Percentiles rank a stretch among this genome's conserved stretches.
These are phyloP conservation scores for Rhyacophila brunnea DNA, from an alignment of 1,140 invertebrate genomes.

Conservation along the genomic window DNA sequence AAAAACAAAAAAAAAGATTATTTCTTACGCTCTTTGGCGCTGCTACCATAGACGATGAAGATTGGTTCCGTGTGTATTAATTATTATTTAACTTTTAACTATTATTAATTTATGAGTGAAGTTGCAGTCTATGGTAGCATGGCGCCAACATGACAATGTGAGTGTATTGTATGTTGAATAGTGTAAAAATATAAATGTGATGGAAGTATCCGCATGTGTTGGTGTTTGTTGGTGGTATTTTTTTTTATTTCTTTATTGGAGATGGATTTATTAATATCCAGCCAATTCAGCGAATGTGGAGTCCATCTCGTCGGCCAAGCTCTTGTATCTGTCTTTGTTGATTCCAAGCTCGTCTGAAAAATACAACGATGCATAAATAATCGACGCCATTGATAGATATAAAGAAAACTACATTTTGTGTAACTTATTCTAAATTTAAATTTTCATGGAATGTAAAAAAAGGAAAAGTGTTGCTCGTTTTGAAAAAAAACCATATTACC, in stretches of 20 bases:
- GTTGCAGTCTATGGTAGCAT: neutral
- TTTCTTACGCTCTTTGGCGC: conserved; percentile 1
- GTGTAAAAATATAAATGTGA: conserved; percentile 4
- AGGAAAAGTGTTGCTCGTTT: no score
- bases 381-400: no score
- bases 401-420: no score
- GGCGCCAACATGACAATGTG: neutral
- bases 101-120: neutral
- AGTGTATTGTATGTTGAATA: conserved; percentile 12
- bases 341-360: conserved; percentile 91
- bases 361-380: neutral
- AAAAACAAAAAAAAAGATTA: conserved; percentile 26
- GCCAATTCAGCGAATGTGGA: conserved; percentile 95
- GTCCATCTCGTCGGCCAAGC: conserved; percentile 93
- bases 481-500: no score
- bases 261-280: conserved; percentile 61
- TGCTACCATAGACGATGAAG: neutral
- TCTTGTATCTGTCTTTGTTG: conserved; percentile 99
- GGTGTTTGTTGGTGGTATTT: neutral
- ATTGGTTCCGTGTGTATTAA: neutral
- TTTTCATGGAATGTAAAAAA: no score
- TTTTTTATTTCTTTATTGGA: conserved; percentile 36
- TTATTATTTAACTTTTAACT: neutral
- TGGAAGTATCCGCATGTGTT: conserved; percentile 2
- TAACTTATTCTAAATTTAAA: no score